Percentiles rank a stretch among this genome's conserved stretches.
Evolutionary conservation across 1,140 invertebrate genomes (phyloP).

Genomic region (Dinothrombium tinctorium): DNA sequence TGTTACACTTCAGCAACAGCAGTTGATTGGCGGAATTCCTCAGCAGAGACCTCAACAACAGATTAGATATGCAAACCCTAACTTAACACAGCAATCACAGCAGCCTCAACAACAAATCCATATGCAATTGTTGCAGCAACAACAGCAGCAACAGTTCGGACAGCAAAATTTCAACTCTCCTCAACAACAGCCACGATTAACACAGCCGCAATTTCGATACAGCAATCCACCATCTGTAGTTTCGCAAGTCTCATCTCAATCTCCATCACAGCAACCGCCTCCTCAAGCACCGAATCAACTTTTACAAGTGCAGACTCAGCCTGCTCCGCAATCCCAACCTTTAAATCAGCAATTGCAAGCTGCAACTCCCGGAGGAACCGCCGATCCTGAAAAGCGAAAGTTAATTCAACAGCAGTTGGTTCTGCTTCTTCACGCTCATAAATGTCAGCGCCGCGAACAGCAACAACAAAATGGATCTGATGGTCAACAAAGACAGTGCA

Average conservation of each 20-base stretch:
- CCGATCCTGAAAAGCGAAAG: conserved; percentile 89
- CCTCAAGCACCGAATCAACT: not conserved
- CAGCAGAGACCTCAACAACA: not conserved
- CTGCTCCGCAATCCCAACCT: conserved; percentile 7
- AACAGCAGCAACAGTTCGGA: conserved; percentile 1
- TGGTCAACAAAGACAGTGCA: conserved; percentile 33
- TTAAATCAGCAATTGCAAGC: conserved; percentile 4
- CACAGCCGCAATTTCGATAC: not conserved
- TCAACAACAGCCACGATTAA: conserved; percentile 1
- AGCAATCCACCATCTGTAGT: not conserved
- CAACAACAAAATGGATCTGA: conserved; percentile 19
- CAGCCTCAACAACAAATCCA: conserved; percentile 8
- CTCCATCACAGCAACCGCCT: conserved; percentile 2
- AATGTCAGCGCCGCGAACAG: conserved; percentile 78
- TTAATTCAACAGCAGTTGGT: conserved; percentile 97
- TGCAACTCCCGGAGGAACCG: conserved; percentile 22
- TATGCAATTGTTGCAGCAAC: conserved; percentile 2
- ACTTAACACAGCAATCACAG: conserved; percentile 6
- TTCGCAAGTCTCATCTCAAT: not conserved
- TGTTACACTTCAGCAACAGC: conserved; percentile 2
- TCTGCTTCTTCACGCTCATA: conserved; percentile 86
- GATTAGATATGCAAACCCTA: not conserved
- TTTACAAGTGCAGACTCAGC: conserved; percentile 8
- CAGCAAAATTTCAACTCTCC: conserved; percentile 3
- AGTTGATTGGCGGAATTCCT: conserved; percentile 2